Base-by-base conservation (phyloP, 1,140 invertebrate genomes). In the Macrobrachium nipponense region DNA sequence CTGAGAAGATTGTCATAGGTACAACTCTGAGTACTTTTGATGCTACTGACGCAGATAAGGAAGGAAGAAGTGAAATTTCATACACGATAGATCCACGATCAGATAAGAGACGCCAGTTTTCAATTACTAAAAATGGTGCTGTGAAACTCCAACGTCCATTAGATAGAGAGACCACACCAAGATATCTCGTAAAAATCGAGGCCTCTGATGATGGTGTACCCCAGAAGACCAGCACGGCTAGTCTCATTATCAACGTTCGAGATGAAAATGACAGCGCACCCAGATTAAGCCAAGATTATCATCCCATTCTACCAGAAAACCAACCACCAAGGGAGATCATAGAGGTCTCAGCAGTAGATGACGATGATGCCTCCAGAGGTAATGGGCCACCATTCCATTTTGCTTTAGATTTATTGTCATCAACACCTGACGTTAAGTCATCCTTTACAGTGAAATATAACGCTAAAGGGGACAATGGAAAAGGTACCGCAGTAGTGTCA, bases 301-400 rank as follows among this genome's bases (percentile, higher is more conserved):
- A 96, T 75, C 97, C 98, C 0, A 96, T 98, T 14, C 93, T 98
- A 76, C 96, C 95, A 0, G 97, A 98, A 91, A 96, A 98, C 91
- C 94, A 96, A 66, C 94, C 95, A 58, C 96, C 97, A 60, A 94
- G 95, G 89, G 97, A 97, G 92, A 96, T 98, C 12, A 95, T 97
- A 4, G 96, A 98, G 92, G 96, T 99, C 83, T 93, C 97, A 80
- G 98, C 97, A 0, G 98, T 96, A 0, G 98, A 99, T 91, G 97
- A 98, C 91, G 97, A 98, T 90, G 97, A 98, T 91, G 93, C 97
- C 87, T 97, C 96, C 0, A 98, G 97, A 91, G 96, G 95, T 88
- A 98, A 98, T 90, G 97, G 97, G 0, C 97, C 97, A 60, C 97
- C 97, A n/a, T 98, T 98, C 92, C 96, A 96, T 73, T 98, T 98